These are phyloP conservation scores for Lindbergichthys nudifrons DNA, from an alignment of 2,797 vertebrate genomes.

Conservation along the genomic window DNA sequence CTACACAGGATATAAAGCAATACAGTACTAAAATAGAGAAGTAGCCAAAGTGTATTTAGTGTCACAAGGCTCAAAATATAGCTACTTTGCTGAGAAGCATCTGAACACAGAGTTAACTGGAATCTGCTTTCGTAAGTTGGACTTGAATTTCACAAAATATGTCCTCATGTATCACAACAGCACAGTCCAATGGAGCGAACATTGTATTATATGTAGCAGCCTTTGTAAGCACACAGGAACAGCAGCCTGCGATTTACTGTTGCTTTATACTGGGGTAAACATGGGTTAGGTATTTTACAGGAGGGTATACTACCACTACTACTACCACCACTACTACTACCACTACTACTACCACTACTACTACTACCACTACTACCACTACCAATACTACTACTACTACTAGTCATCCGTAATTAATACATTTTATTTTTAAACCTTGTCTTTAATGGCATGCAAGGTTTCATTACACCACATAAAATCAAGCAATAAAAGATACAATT, in stretches of 20 bases:
- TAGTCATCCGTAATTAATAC: too few relatives aligned
- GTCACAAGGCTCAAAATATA: too few relatives aligned
- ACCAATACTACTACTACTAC: too few relatives aligned
- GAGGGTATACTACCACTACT: not conserved
- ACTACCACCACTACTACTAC: too few relatives aligned
- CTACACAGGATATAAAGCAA: not conserved
- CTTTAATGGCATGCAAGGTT: too few relatives aligned
- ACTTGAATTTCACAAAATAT: constrained; percentile 14
- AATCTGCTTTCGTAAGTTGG: not conserved
- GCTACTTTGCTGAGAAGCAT: not conserved
- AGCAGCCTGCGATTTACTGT: not conserved
- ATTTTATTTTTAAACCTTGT: too few relatives aligned
- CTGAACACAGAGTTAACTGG: not conserved
- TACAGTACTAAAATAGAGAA: not conserved
- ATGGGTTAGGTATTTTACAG: not conserved
- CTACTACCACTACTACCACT: too few relatives aligned
- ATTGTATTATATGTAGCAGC: not conserved
- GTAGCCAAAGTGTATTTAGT: not conserved
- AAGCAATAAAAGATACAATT: too few relatives aligned
- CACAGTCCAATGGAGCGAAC: not conserved
- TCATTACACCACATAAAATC: too few relatives aligned
- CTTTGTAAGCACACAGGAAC: not conserved
- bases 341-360: too few relatives aligned
- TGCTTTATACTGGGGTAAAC: constrained; percentile 2
- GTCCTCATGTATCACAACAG: not conserved